Percentiles rank a stretch among this genome's conserved stretches.
Evolutionary conservation across 30 jellyfish, hydroid and myxozoan genomes (phyloP).

Genomic region (Cassiopea andromeda): DNA sequence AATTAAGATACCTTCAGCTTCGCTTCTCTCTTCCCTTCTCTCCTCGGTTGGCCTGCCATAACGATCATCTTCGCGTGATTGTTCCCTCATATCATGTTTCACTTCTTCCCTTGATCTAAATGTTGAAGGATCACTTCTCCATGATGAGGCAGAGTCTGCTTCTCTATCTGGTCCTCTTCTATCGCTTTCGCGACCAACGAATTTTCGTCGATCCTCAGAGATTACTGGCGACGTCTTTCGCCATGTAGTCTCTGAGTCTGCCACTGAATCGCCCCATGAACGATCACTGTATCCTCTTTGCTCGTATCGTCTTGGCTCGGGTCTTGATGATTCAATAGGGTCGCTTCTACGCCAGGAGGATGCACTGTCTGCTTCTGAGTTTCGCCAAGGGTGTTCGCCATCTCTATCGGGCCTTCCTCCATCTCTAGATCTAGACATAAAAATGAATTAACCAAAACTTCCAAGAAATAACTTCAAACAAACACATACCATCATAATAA

Average conservation of each 20-base stretch:
- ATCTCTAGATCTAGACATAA: slow-evolving; percentile 14
- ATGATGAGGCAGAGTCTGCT: slow-evolving; percentile 73
- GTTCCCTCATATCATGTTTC: slow-evolving; percentile 21
- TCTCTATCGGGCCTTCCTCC: slow-evolving; percentile 55
- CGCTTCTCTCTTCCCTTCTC: slow-evolving; percentile 2
- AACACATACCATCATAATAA: too few species aligned
- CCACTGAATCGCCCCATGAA: slow-evolving; percentile 67
- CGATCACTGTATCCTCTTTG: slow-evolving; percentile 51
- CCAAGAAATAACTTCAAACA: too few species aligned
- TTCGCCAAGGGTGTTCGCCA: slow-evolving; percentile 27
- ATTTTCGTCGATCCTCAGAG: slow-evolving; percentile 53
- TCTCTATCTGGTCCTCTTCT: slow-evolving; percentile 65
- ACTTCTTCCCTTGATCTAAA: slow-evolving; percentile 29
- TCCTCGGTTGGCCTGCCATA: slow-evolving; percentile 46
- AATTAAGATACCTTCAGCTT: background rate
- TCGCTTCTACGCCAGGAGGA: slow-evolving; percentile 67
- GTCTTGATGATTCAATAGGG: slow-evolving; percentile 21
- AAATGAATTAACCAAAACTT: background rate
- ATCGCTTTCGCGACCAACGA: slow-evolving; percentile 53
- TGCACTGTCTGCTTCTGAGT: slow-evolving; percentile 62
- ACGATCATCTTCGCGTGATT: slow-evolving; percentile 5
- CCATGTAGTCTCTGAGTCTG: slow-evolving; percentile 62
- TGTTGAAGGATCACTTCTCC: slow-evolving; percentile 70
- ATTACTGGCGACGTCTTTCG: slow-evolving; percentile 46
- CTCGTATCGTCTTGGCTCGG: slow-evolving; percentile 56